Percentiles rank a stretch among this genome's conserved stretches.
phyloP scores from a whole-genome alignment of 1,140 invertebrate species.

The Calliphora vicina region DNA sequence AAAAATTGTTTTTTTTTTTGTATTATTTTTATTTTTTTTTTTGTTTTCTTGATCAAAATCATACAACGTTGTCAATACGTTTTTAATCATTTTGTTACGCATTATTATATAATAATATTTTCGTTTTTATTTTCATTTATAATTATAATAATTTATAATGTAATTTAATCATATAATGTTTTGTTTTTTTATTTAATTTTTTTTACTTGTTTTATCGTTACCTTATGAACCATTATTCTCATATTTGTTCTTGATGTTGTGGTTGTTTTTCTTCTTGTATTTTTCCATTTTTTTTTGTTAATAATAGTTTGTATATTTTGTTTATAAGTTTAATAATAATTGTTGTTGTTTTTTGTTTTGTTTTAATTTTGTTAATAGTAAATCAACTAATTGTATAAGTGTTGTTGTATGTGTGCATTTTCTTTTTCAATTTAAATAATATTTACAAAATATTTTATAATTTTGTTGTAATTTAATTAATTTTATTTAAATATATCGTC shows the following conservation, averaged over 20 bases:
- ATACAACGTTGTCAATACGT: slow-evolving; percentile 63
- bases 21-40: slow-evolving; percentile 54
- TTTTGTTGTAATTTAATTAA: slow-evolving; percentile 36
- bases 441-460: slow-evolving; percentile 35
- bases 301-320: slow-evolving; percentile 30
- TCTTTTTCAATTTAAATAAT: slow-evolving; percentile 29
- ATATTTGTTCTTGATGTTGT: slow-evolving; percentile 45
- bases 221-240: slow-evolving; percentile 40
- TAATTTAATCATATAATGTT: slow-evolving; percentile 42
- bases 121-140: slow-evolving; percentile 19
- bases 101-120: slow-evolving; percentile 45
- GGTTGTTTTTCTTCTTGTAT: slow-evolving; percentile 37
- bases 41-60: slow-evolving; percentile 64
- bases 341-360: slow-evolving; percentile 50
- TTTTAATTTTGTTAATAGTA: slow-evolving; percentile 37
- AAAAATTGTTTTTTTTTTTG: slow-evolving; percentile 56
- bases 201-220: slow-evolving; percentile 35
- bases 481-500: slow-evolving; percentile 38
- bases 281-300: slow-evolving; percentile 37
- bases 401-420: slow-evolving; percentile 39
- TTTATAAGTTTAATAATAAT: slow-evolving; percentile 35
- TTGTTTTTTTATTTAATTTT: slow-evolving; percentile 35
- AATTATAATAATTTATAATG: slow-evolving; percentile 38
- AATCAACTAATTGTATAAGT: slow-evolving; percentile 38
- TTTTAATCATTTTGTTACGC: slow-evolving; percentile 52